phyloP scores from a whole-genome alignment of 2,888 invertebrate genomes.

The Apodemia hepburni region DNA sequence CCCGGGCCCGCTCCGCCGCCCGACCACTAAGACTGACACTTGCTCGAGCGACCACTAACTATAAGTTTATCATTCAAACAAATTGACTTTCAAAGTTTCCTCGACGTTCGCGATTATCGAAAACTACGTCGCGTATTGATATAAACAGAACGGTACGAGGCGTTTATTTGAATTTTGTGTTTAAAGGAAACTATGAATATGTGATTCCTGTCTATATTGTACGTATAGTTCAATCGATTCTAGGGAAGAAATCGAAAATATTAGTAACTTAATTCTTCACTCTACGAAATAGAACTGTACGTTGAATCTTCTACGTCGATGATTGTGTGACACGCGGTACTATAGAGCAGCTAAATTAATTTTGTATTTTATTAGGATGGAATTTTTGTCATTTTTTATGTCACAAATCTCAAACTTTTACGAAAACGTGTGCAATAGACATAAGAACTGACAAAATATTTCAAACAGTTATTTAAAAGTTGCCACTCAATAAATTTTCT shows the following conservation, averaged over 20 bases:
- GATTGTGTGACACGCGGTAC: too few species aligned
- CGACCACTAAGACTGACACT: too few species aligned
- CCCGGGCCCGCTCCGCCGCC: too few species aligned
- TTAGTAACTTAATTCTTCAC: not conserved
- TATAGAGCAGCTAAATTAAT: not conserved
- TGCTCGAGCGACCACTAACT: too few species aligned
- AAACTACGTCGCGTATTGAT: too few species aligned
- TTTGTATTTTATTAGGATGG: not conserved
- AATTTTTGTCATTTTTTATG: conserved; percentile 3
- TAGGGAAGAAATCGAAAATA: conserved; percentile 1
- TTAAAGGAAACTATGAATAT: not conserved
- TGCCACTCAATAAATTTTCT: not conserved
- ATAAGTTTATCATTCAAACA: too few species aligned
- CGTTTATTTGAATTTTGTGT: too few species aligned
- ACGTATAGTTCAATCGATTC: not conserved
- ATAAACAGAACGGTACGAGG: too few species aligned
- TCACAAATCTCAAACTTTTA: not conserved
- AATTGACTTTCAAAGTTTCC: too few species aligned
- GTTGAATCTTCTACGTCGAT: not conserved
- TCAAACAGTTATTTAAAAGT: not conserved
- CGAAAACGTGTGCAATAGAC: not conserved
- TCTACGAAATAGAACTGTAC: not conserved
- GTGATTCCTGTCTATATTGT: not conserved
- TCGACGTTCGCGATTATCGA: too few species aligned
- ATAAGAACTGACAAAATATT: not conserved